phyloP scores from a whole-genome alignment of 1,140 invertebrate genomes.

The Trypoxylus dichotomus region DNA sequence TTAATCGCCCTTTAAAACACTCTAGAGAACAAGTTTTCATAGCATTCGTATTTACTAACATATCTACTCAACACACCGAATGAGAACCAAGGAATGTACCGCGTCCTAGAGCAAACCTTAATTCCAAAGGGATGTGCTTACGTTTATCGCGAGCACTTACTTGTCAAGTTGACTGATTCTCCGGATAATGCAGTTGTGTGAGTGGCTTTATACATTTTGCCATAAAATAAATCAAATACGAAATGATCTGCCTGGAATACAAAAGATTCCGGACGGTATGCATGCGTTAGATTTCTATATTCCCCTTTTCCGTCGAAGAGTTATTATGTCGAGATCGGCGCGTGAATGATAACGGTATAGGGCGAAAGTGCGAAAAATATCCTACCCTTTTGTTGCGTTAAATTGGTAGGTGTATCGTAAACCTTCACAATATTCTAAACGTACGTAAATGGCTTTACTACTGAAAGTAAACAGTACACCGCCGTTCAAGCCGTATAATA shows the following conservation, averaged over 20 bases:
- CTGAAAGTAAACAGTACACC: too few species aligned
- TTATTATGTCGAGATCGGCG: background rate
- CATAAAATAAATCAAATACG: conserved; percentile 16
- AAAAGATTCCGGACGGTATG: background rate
- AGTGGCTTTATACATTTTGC: background rate
- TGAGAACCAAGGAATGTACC: too few species aligned
- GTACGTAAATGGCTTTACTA: too few species aligned
- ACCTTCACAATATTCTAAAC: background rate
- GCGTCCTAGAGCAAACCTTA: background rate
- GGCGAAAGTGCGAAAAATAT: background rate
- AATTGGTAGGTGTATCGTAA: background rate
- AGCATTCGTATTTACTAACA: too few species aligned
- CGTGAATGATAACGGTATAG: background rate
- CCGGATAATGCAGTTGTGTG: conserved; percentile 10
- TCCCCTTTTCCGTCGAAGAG: background rate
- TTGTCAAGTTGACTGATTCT: conserved; percentile 1
- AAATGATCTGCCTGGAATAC: conserved; percentile 4
- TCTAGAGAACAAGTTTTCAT: too few species aligned
- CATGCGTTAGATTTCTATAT: background rate
- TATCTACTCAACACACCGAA: too few species aligned
- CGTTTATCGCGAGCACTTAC: background rate
- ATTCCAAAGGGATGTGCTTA: background rate
- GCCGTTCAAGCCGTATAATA: too few species aligned
- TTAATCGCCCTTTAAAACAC: too few species aligned
- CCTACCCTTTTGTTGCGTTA: background rate